These are phyloP conservation scores for Euura saliciscinereae DNA, from an alignment of 1,140 invertebrate species.

Conservation along the genomic window DNA sequence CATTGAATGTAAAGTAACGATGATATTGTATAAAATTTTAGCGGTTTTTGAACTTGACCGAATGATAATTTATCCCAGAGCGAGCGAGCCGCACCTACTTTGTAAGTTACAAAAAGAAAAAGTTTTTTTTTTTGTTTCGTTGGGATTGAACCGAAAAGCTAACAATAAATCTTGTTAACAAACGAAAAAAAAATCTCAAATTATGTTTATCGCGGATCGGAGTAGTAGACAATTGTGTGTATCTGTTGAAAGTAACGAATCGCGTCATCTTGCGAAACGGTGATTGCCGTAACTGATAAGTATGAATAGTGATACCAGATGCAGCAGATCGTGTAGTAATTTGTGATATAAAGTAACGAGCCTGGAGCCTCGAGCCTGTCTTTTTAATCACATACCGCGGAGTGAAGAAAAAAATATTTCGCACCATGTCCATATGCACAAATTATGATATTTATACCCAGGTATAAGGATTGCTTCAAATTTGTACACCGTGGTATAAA, in stretches of 20 bases:
- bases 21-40: too few relatives aligned
- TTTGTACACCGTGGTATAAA: neutral
- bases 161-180: neutral
- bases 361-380: neutral
- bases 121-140: too few relatives aligned
- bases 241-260: constrained; percentile 7
- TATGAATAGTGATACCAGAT: neutral
- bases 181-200: neutral
- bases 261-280: neutral
- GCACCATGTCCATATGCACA: neutral
- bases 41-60: too few relatives aligned
- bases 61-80: too few relatives aligned
- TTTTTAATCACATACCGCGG: too few relatives aligned
- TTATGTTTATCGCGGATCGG: neutral
- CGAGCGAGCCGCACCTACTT: too few relatives aligned
- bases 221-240: neutral
- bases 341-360: neutral
- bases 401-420: neutral
- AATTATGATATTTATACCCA: neutral
- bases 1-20: too few relatives aligned
- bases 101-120: too few relatives aligned
- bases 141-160: neutral
- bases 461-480: neutral
- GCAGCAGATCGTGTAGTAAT: neutral
- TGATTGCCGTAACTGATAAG: neutral